These are phyloP conservation scores for Saimiri boliviensis DNA, from an alignment of 2,113 vertebrate genomes.

Conservation along the genomic window DNA sequence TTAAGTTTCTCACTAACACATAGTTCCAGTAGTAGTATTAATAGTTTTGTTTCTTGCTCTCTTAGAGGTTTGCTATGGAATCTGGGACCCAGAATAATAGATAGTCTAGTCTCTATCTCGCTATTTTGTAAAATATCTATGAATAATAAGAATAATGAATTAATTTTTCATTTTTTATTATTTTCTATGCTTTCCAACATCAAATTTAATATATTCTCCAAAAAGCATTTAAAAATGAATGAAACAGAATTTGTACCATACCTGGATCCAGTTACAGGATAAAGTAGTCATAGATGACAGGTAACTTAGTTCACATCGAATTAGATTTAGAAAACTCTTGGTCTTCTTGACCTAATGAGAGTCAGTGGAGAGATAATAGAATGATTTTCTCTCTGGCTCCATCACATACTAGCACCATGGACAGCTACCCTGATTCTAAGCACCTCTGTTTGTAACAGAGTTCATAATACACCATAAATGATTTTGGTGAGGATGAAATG, in stretches of 20 bases:
- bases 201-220: neutral
- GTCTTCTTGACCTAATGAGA: neutral
- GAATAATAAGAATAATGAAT: neutral
- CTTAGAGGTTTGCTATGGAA: neutral
- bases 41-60: neutral
- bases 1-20: neutral
- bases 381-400: neutral
- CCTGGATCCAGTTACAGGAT: neutral
- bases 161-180: neutral
- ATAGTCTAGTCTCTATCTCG: neutral
- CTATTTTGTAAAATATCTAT: neutral
- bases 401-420: neutral
- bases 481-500: neutral
- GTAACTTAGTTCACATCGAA: neutral
- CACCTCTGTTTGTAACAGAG: neutral
- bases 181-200: neutral
- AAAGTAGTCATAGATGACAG: neutral
- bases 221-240: neutral
- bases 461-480: neutral
- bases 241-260: neutral
- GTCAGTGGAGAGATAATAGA: neutral
- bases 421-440: neutral
- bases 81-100: neutral
- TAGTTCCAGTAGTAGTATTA: neutral
- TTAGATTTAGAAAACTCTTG: neutral